Evolutionary conservation across 1,140 invertebrate species (phyloP), one percentile per base, ranked within the genome.

Genomic region (Prorops nasuta): DNA sequence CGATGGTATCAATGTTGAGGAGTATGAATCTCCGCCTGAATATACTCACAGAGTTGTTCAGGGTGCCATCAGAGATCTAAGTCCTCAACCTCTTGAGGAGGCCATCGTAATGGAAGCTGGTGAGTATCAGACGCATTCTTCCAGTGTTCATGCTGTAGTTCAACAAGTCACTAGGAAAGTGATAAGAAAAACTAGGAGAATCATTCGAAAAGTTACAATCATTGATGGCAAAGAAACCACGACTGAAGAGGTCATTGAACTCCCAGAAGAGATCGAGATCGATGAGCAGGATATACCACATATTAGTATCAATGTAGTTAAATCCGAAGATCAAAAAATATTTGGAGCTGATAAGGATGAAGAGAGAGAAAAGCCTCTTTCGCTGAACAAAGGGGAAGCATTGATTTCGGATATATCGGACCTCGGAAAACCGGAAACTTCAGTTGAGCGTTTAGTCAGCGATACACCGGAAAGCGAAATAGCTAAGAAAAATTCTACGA

Each of bases 201-300:
- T 89, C 36, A 88, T 90, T 32, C 79, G 87, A 41, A 84, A 84
- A 60, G 80, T 90, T 3, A 84, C 86, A 0, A 86, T 92, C 7
- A 84, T 92, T 44, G 86, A 93, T 69, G 90, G 90, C 1, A 88
- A 90, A 75, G 89, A 92, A 71, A 84, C 87, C 58, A 82, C 89
- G 0, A 86, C 84, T 8, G 90, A 92, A 74, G 89, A 92, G 76
- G 76, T 92, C 3, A 77, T 91, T 48, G 87, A 92, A 71, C 87
- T 92, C 75, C 87, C 89, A 16, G 87, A 92, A 63, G 86, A 90
- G 72, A 74, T 91, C 20, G 88, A 91, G 75, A 79, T 90, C 3
- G 83, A 82, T 31, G 87, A 90, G 68, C 85, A 89, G 72, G 81
- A 87, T 58, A 84, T 88, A 36, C 84, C 85, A 7, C 81, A 86